These are phyloP conservation scores for Rhagoletis zephyria DNA, from an alignment of 1,140 invertebrate species.

Conservation along the genomic window DNA sequence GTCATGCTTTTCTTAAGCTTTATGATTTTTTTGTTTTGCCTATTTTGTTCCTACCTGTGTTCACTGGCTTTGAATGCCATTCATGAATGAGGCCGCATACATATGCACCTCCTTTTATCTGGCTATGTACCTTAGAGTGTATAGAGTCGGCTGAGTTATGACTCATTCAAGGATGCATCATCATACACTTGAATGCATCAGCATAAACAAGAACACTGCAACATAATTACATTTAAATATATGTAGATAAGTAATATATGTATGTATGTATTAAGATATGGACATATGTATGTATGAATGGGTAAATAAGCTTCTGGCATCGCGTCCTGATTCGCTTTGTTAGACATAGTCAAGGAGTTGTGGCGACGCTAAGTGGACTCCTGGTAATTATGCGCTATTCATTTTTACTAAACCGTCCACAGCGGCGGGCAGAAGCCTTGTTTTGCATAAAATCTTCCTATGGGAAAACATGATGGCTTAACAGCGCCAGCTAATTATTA, in stretches of 20 bases:
- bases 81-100: constrained; percentile 20
- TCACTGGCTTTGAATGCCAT: constrained; percentile 9
- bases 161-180: constrained; percentile 22
- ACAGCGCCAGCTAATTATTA: too few species aligned
- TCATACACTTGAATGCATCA: neutral
- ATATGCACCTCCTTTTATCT: neutral
- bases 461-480: too few species aligned
- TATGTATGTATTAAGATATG: neutral
- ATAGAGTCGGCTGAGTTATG: neutral
- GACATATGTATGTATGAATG: neutral
- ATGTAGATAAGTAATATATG: neutral
- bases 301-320: neutral
- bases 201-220: neutral
- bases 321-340: neutral
- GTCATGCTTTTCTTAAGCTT: neutral
- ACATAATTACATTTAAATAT: neutral
- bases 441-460: too few species aligned
- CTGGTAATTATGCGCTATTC: neutral
- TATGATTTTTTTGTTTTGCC: neutral
- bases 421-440: too few species aligned
- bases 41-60: neutral
- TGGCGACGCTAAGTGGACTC: neutral
- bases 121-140: neutral
- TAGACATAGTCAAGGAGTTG: neutral
- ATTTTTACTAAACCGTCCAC: neutral